These are phyloP conservation scores for Leptopilina drosophilae DNA, from an alignment of 2,888 invertebrate genomes.

Conservation along the genomic window DNA sequence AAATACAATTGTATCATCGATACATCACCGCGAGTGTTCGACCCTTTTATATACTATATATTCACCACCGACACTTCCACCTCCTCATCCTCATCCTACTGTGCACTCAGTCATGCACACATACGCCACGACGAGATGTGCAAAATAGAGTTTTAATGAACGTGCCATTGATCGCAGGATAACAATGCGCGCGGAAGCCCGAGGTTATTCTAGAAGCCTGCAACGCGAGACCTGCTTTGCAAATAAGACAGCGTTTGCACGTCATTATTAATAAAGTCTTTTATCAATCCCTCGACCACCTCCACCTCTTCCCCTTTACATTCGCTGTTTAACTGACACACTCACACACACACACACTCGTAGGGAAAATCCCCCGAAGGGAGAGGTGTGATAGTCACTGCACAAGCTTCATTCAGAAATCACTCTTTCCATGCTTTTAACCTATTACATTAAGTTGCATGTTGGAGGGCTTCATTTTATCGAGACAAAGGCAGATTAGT, in stretches of 20 bases:
- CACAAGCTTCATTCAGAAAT: constrained; percentile 31
- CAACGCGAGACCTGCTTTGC: constrained; percentile 35
- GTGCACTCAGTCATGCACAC: constrained; percentile 9
- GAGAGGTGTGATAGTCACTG: constrained; percentile 9
- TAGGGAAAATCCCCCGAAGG: not conserved
- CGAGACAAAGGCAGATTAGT: constrained; percentile 32
- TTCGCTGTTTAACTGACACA: constrained; percentile 3
- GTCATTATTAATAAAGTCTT: constrained; percentile 42
- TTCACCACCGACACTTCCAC: too few species aligned
- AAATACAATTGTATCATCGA: constrained; percentile 33
- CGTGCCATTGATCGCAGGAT: constrained; percentile 38
- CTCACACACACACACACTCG: not conserved
- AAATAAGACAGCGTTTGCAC: constrained; percentile 38
- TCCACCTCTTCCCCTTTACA: not conserved
- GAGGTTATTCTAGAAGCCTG: constrained; percentile 38
- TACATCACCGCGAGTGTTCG: constrained; percentile 17
- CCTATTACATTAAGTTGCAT: constrained; percentile 12
- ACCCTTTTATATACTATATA: not conserved
- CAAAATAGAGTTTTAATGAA: constrained; percentile 41
- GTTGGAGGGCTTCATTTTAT: constrained; percentile 21
- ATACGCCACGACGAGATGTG: constrained; percentile 29
- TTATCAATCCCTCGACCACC: constrained; percentile 35
- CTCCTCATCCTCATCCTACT: not conserved
- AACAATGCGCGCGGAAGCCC: constrained; percentile 37
- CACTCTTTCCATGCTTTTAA: constrained; percentile 13